A percentile compares a stretch with the other conserved stretches of the same genome.
phyloP scores from a whole-genome alignment of 2,888 invertebrate genomes.

The Pollenia labialis region DNA sequence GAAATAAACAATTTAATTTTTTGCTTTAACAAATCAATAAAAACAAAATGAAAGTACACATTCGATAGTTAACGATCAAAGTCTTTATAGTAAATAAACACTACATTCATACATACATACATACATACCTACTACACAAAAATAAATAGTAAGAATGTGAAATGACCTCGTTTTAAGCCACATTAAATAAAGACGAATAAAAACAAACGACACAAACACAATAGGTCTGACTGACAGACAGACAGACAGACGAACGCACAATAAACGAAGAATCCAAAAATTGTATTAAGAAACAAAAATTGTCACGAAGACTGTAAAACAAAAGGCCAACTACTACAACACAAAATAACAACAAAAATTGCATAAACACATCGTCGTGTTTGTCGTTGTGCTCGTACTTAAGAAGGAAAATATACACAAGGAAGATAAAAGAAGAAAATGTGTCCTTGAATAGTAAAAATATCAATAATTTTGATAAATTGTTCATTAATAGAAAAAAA shows the following conservation, averaged over 20 bases:
- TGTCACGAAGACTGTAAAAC: slow-evolving; percentile 59
- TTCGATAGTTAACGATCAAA: no score
- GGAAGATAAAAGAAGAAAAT: slow-evolving; percentile 23
- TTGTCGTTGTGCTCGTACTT: slow-evolving; percentile 3
- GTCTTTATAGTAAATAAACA: background rate
- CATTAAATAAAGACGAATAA: slow-evolving; percentile 66
- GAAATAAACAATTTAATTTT: no score
- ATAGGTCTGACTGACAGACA: slow-evolving; percentile 33
- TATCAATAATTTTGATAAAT: slow-evolving; percentile 6
- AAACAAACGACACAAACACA: slow-evolving; percentile 66
- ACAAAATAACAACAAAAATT: slow-evolving; percentile 37
- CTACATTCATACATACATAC: slow-evolving; percentile 20
- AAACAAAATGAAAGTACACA: no score
- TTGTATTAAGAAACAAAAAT: slow-evolving; percentile 47
- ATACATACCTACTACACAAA: slow-evolving; percentile 2
- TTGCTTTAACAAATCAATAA: no score
- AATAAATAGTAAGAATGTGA: slow-evolving; percentile 56
- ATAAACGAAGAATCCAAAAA: slow-evolving; percentile 51
- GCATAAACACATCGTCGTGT: slow-evolving; percentile 29
- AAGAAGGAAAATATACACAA: slow-evolving; percentile 39
- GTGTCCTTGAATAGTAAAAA: slow-evolving; percentile 65
- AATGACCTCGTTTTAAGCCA: slow-evolving; percentile 73
- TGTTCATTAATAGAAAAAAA: background rate
- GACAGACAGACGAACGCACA: slow-evolving; percentile 32
- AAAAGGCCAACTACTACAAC: slow-evolving; percentile 60